Conservation (phyloP, 1,140 invertebrate genomes). For the Acromyrmex charruanus region DNA sequence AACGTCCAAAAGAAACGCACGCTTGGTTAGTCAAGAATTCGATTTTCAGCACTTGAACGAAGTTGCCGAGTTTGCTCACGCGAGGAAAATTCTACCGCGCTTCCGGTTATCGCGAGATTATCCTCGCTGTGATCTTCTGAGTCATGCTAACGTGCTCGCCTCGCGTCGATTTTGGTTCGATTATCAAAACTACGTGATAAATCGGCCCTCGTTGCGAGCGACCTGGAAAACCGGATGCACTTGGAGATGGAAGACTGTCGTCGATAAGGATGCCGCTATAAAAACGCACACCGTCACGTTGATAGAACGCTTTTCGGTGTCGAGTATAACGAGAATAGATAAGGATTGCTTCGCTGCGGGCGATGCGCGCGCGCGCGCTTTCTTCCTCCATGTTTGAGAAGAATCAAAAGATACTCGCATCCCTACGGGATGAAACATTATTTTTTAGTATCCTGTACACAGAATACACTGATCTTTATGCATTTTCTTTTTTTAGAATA, state of each 20-base stretch:
- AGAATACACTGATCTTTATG: too few species aligned
- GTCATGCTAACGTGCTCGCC: constrained; percentile 9
- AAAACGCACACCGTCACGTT: constrained; percentile 53
- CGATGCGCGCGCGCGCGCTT: constrained; percentile 18
- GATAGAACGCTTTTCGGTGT: constrained; percentile 60
- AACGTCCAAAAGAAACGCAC: background rate
- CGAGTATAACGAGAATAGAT: constrained; percentile 57
- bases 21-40: background rate
- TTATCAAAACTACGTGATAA: constrained; percentile 57
- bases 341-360: constrained; percentile 49
- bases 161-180: constrained; percentile 20
- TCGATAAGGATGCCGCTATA: constrained; percentile 54
- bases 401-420: constrained; percentile 6
- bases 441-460: constrained; percentile 9
- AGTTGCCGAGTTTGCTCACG: constrained; percentile 9
- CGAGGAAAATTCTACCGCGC: background rate
- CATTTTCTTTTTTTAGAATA: constrained; percentile 3
- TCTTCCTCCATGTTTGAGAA: background rate
- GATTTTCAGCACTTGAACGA: background rate
- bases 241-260: constrained; percentile 54
- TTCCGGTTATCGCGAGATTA: constrained; percentile 56
- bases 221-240: constrained; percentile 50
- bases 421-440: constrained; percentile 29
- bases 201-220: constrained; percentile 38
- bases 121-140: constrained; percentile 22